Evolutionary conservation across 2,888 invertebrate species (phyloP), one percentile per base, ranked within the genome.

Genomic region (Labia minor): DNA sequence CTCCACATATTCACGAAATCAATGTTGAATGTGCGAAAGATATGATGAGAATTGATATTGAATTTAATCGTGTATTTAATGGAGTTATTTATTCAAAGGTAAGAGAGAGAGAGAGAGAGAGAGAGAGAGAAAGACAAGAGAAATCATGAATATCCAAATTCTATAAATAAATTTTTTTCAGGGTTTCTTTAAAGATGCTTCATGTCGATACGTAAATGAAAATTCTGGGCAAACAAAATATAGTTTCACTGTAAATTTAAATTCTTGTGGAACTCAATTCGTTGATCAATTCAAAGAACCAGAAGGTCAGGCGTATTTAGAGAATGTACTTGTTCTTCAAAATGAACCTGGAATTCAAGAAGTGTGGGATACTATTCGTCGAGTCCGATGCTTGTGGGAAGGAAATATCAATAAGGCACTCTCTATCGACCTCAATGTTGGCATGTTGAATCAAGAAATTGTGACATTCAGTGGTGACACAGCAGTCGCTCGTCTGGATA

Each of bases 381-480:
- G 87, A 65, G 89, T 90, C 0, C 83, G 90, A 67, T 91, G 91
- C 75, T 78, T 89, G 11, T 91, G 90, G 90, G 89, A 89, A 80
- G 90, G 90, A 16, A 89, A 86, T 72, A 78, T 90, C 65, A 89
- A 87, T 66, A 88, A 89, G 73, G 86, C 87, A 14, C 77, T 90
- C 64, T 84, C 86, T 0, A 88, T 88, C 0, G 87, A 87, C 16
- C 78, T 91, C 19, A 87, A 86, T 72, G 88, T 91, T 0, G 90
- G 89, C 21, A 89, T 89, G 87, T 77, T 90, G 71, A 88, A 86
- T 71, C 88, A 89, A 74, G 87, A 90, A 72, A 87, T 89, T 10
- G 87, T 90, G 67, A 89, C 90, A 65, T 91, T 91, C 77, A 89
- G 88, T 71, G 90, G 90, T n/a, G 90, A 91, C 71, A 89, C 90